Conservation (phyloP, 2,797 vertebrate genomes). For the Syndactyla subalaris region DNA sequence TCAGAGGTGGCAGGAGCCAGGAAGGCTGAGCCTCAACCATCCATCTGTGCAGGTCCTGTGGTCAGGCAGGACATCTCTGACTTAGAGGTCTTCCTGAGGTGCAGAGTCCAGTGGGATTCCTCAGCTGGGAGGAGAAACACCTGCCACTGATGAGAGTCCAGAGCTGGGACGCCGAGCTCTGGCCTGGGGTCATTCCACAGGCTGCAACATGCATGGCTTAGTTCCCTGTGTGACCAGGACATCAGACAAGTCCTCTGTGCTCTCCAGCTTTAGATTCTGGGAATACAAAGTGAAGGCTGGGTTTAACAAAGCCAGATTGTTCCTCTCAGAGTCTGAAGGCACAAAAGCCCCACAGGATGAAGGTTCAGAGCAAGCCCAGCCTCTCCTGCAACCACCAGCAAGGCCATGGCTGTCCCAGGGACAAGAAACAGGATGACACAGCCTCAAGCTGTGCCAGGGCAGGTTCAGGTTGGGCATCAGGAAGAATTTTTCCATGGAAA, state of each 20-base stretch:
- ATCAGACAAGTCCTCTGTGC: constrained; percentile 89
- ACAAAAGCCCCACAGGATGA: fast-evolving
- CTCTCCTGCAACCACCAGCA: neutral
- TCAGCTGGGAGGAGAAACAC: neutral
- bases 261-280: constrained; percentile 90
- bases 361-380: neutral
- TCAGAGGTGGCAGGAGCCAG: neutral
- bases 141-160: neutral
- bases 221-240: constrained; percentile 85
- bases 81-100: neutral
- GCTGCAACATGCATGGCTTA: constrained; percentile 8
- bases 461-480: neutral
- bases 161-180: neutral
- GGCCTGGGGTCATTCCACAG: too few species aligned
- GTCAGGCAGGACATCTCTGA: neutral
- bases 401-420: neutral
- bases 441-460: neutral
- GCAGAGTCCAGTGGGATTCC: neutral
- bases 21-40: neutral
- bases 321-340: neutral
- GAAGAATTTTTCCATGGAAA: neutral
- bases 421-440: neutral
- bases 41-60: neutral
- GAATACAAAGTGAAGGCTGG: neutral
- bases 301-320: neutral